Base-by-base conservation (phyloP, 1,140 invertebrate species). In the Drosophila hydei region DNA sequence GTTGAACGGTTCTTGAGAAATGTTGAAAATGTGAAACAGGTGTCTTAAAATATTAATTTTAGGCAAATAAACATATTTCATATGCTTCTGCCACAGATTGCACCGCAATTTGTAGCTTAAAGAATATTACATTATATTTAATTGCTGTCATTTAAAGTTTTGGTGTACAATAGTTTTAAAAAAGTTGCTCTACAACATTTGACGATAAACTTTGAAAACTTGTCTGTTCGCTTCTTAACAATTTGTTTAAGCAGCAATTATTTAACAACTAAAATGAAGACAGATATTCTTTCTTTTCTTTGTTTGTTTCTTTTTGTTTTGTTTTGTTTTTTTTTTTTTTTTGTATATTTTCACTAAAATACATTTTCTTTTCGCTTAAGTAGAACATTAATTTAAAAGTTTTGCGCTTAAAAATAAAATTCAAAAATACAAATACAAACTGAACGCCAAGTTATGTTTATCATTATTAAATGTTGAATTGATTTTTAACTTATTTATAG, bases 21-120 rank as follows among this genome's bases (percentile, higher is more conserved):
- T 67, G 47, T 58, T 30, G 18, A 62, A 70, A 51, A 54, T 19
- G 38, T 61, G 42, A 56, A 70, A 70, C 61, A 45, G 64, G 19
- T 25, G 18, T 64, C 40, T 36, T 59, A 45, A 16, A 59, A 23
- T 59, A 19, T 58, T 58, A 30, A 72, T 56, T 58, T 52, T 74
- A 64, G 80, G 68, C 61, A 80, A 77, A 55, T 71, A 75, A 85
- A 87, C 81, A 85, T 87, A 88, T 87, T 81, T 75, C 40, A 85
- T 88, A 87, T 85, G 81, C 54, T 77, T 60, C 71, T 77, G 63
- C 55, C 45, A 62, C 68, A 75, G 72, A 78, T 72, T 40, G 67
- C 73, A 68, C 69, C 69, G 74, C 62, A 58, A 48, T 38, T 60
- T 71, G 68, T 72, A 23, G 67, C 73, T 75, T 63, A 64, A 55